Evolutionary conservation across 2,888 invertebrate species (phyloP), one percentile per base, ranked within the genome.

Genomic region (Acanthacorydalis orientalis): DNA sequence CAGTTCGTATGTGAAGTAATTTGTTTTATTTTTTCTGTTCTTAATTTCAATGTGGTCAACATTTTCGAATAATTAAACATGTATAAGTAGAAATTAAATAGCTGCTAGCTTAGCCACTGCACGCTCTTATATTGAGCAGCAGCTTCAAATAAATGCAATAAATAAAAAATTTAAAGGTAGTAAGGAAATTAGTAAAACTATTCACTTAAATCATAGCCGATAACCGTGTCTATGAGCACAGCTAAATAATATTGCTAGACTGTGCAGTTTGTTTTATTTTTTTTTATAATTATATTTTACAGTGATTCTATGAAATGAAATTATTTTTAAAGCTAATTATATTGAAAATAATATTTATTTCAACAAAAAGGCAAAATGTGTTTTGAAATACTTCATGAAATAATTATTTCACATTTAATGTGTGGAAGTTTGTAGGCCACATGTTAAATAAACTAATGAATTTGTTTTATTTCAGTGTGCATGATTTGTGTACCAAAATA

Each of bases 101-200:
- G 47, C 47, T 47, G 42, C 47, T 42, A 34, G 47, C 47, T 43
- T 47, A 35, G 34, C 37, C 14, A 47, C 41, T 47, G 41, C 47
- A 47, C 47, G 34, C 42, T 35, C 39, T 39, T 12, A 35, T 39
- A 31, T 39, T n/a, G 39, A 46, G 46, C 47, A 35, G 47, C 47
- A 43, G 40, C 47, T 47, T 42, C 38, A 23, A 42, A 39, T 31
- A 42, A 42, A 47, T 42, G 47, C 47, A 47, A 47, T 47, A 47
- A 47, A 47, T n/a, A 23, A 39, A 37, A 44, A 31, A 6, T 35
- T 44, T 23, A 23, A 23, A 23, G 23, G 23, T 23, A 23, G 23
- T 23, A 23, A 23, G 23, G 6, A 23, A 23, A 23, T 23, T 23
- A 23, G 23, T 23, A 23, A 23, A 23, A 23, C 23, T 23, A 2